A percentile compares a stretch with the other conserved stretches of the same genome.
Evolutionary conservation across 2,797 vertebrate species (phyloP).

Genomic region (Pyrocephalus nanus): DNA sequence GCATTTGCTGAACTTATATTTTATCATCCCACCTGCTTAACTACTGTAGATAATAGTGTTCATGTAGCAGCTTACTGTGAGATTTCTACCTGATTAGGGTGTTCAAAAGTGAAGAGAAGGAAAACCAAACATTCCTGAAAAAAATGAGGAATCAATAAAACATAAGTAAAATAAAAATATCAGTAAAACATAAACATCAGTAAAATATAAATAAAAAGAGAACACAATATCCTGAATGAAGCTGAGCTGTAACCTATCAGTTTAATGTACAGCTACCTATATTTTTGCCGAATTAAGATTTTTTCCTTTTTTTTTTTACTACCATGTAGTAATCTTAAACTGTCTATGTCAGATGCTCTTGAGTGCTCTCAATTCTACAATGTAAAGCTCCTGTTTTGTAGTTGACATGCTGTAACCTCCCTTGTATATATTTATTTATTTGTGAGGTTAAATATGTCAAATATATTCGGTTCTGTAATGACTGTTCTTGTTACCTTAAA

Average conservation of each 20-base stretch:
- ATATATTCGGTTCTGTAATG: conserved; percentile 55
- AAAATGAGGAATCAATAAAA: conserved; percentile 41
- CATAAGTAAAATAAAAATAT: conserved; percentile 10
- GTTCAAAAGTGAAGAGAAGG: neutral
- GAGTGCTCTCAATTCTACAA: conserved; percentile 16
- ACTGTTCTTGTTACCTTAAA: conserved; percentile 61
- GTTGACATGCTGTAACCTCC: conserved; percentile 60
- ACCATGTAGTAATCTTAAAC: conserved; percentile 68
- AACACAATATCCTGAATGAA: neutral
- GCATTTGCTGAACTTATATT: conserved; percentile 35
- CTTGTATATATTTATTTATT: conserved; percentile 87
- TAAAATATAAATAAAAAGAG: conserved; percentile 11
- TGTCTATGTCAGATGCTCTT: conserved; percentile 34
- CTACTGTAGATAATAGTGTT: conserved; percentile 63
- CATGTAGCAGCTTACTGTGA: conserved; percentile 63
- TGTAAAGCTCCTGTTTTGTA: conserved; percentile 58
- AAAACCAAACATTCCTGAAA: conserved; percentile 17
- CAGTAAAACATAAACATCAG: neutral
- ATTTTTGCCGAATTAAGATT: conserved; percentile 55
- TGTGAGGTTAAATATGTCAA: conserved; percentile 75
- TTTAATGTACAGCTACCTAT: conserved; percentile 42
- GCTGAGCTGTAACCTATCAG: conserved; percentile 10
- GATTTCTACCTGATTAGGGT: conserved; percentile 34
- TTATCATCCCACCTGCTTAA: conserved; percentile 30
- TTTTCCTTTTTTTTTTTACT: conserved; percentile 56